phyloP scores from a whole-genome alignment of 2,888 invertebrate species.

The Leptopilina myrica region DNA sequence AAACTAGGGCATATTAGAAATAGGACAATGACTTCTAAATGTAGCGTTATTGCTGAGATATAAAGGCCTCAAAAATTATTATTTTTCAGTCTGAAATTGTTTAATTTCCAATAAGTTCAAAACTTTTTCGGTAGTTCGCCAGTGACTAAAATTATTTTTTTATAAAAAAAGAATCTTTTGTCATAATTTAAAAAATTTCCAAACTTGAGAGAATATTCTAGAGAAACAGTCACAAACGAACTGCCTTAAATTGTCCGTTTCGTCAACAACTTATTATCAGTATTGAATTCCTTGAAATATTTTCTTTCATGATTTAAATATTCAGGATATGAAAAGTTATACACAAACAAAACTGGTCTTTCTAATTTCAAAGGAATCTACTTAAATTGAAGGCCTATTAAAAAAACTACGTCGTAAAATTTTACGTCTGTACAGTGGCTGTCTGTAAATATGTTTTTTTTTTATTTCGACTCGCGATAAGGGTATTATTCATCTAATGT shows the following conservation, averaged over 20 bases:
- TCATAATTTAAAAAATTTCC: too few relatives aligned
- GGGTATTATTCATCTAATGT: conserved; percentile 64
- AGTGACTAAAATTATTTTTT: too few relatives aligned
- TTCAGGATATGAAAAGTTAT: conserved; percentile 39
- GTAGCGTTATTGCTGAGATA: conserved; percentile 28
- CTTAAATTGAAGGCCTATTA: conserved; percentile 32
- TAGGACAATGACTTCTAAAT: conserved; percentile 37
- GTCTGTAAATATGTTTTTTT: conserved; percentile 69
- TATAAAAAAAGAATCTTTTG: too few relatives aligned
- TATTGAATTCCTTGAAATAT: conserved; percentile 42
- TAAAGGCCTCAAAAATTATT: conserved; percentile 12
- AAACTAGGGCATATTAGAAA: conserved; percentile 40
- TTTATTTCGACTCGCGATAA: conserved; percentile 63
- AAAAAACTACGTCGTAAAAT: conserved; percentile 18
- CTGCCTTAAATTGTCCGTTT: too few relatives aligned
- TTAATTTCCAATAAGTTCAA: too few relatives aligned
- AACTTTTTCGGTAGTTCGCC: too few relatives aligned
- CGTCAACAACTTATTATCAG: neutral
- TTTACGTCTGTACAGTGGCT: conserved; percentile 43
- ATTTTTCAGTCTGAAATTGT: too few relatives aligned
- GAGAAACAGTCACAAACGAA: too few relatives aligned
- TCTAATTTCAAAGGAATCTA: conserved; percentile 33
- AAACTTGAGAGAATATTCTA: too few relatives aligned
- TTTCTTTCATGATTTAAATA: conserved; percentile 41
- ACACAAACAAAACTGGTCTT: conserved; percentile 25